These are phyloP conservation scores for Atherinosoma microstoma DNA, from an alignment of 2,797 vertebrate species.

Conservation along the genomic window DNA sequence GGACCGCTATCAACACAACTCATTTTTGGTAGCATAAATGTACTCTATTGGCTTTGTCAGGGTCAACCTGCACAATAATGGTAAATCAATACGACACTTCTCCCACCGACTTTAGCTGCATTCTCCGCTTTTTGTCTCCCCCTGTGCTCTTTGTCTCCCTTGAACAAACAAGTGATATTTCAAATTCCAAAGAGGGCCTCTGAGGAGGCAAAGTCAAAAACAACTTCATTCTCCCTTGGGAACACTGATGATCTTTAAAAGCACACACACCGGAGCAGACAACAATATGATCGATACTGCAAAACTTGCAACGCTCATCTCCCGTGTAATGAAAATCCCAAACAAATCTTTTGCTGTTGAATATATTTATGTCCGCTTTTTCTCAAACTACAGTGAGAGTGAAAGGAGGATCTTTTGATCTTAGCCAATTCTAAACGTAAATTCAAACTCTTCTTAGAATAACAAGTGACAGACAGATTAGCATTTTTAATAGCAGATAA, in stretches of 20 bases:
- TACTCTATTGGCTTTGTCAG: conserved; percentile 35
- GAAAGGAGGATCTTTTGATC: conserved; percentile 22
- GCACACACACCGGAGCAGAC: conserved; percentile 7
- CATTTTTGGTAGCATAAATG: conserved; percentile 44
- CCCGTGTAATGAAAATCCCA: conserved; percentile 43
- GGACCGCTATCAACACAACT: conserved; percentile 30
- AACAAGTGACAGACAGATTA: background rate
- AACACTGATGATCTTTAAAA: conserved; percentile 53
- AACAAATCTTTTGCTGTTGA: conserved; percentile 41
- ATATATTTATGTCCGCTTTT: conserved; percentile 42
- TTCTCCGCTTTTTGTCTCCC: conserved; percentile 16
- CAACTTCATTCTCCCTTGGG: conserved; percentile 31
- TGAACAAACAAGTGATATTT: conserved; percentile 59
- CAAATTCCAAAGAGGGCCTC: conserved; percentile 45
- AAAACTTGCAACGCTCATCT: conserved; percentile 23
- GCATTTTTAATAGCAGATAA: conserved; percentile 1
- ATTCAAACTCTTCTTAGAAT: background rate
- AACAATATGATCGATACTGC: conserved; percentile 53
- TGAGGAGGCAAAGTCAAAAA: conserved; percentile 48
- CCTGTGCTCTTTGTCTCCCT: conserved; percentile 35
- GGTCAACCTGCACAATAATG: conserved; percentile 58
- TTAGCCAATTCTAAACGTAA: conserved; percentile 2
- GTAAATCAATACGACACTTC: conserved; percentile 60
- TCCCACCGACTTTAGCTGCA: conserved; percentile 24
- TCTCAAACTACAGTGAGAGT: conserved; percentile 5